Base-by-base conservation (phyloP, 1,140 invertebrate species). In the Drosophila jambulina region DNA sequence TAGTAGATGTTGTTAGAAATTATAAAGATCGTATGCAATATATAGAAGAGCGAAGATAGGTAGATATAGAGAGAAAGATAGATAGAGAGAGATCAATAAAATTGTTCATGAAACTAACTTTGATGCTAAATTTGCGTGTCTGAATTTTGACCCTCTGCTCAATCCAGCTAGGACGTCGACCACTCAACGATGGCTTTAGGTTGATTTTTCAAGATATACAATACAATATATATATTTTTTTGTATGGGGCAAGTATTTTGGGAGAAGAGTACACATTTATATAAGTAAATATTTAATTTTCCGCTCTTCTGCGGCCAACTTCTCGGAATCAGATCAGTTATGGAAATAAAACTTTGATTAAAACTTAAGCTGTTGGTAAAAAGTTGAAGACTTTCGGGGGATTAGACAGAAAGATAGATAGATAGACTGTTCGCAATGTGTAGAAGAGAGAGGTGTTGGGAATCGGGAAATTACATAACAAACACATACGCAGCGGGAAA, bases 121-220 rank as follows among this genome's bases (percentile, higher is more conserved):
- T 92, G 91, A 92, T 92, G 91, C 91, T 92, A 92, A 92, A 92
- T 92, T 92, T 92, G 91, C 91, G 87, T 90, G 91, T 92, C 85
- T 92, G 91, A 91, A 92, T 92, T 92, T 92, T 92, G 91, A 92
- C 91, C 91, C 91, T 92, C 90, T 92, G 91, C 80, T 92, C 91
- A 92, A 92, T 92, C 91, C 91, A 92, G 91, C 91, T 92, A 85
- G 88, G 86, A 92, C 91, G 91, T 92, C 91, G 91, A 92, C 91
- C 91, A 92, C 91, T 92, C 83, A 92, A 91, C 74, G 91, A 92
- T 92, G 91, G 91, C 91, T 92, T 92, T 91, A 85, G 77, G 84
- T 86, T 88, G 71, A 77, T 77, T 68, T 63, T 83, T 86, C 68
- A 72, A 81, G 80, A 87, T 87, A 87, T 87, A 76, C 48, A 74